A percentile compares a stretch with the other conserved stretches of the same genome.
phyloP scores from a whole-genome alignment of 1,140 invertebrate species.

The Bombyx mori region ASM3026992v2 NC_085116.1:8675001-8675500 shows the following conservation, averaged over 20 bases:
- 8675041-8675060: no score
- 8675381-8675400: neutral
- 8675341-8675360: slow-evolving; percentile 51
- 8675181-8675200: neutral
- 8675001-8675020: no score
- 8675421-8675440: neutral
- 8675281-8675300: slow-evolving; percentile 58
- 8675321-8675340: slow-evolving; percentile 61
- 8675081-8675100: no score
- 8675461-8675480: slow-evolving; percentile 29
- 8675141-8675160: neutral
- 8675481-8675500: slow-evolving; percentile 43
- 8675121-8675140: neutral
- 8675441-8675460: slow-evolving; percentile 4
- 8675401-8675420: slow-evolving; percentile 3
- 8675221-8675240: slow-evolving; percentile 11
- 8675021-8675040: no score
- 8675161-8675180: slow-evolving; percentile 1
- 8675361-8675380: slow-evolving; percentile 42
- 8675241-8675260: slow-evolving; percentile 38
- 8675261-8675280: slow-evolving; percentile 55
- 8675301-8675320: slow-evolving; percentile 56
- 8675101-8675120: neutral
- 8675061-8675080: no score
- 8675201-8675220: slow-evolving; percentile 5